phyloP scores from a whole-genome alignment of 35 echinoderm and acorn worm genomes.

The Lytechinus variegatus region DNA sequence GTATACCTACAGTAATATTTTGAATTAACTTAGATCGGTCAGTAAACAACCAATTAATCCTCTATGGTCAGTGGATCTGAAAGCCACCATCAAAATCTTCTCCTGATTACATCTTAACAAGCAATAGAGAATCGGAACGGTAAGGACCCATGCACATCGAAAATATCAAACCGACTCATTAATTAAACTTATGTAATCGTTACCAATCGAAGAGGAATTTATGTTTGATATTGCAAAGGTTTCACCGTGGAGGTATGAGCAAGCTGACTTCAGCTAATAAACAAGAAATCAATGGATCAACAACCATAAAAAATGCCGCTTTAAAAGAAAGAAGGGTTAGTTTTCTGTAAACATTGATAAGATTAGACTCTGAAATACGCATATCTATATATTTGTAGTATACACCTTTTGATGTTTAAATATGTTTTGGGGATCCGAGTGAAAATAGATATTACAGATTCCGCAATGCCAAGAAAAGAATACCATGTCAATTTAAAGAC shows the following conservation, averaged over 20 bases:
- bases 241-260: not conserved
- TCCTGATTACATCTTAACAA: not conserved
- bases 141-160: not conserved
- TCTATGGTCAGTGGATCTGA: not conserved
- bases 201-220: not conserved
- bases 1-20: not conserved
- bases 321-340: too few species aligned
- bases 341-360: too few species aligned
- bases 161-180: not conserved
- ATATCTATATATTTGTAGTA: too few species aligned
- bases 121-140: not conserved
- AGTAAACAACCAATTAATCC: constrained; percentile 11
- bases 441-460: too few species aligned
- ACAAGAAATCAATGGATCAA: too few species aligned
- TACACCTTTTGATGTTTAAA: too few species aligned
- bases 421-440: too few species aligned
- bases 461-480: too few species aligned
- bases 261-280: too few species aligned
- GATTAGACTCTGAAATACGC: too few species aligned
- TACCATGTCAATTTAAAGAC: too few species aligned
- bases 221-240: not conserved
- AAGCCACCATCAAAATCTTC: not conserved
- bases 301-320: too few species aligned
- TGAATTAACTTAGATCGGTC: not conserved
- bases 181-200: not conserved